Conservation (phyloP, 2,113 vertebrate species). For the Boulengeromyrus knoepffleri region DNA sequence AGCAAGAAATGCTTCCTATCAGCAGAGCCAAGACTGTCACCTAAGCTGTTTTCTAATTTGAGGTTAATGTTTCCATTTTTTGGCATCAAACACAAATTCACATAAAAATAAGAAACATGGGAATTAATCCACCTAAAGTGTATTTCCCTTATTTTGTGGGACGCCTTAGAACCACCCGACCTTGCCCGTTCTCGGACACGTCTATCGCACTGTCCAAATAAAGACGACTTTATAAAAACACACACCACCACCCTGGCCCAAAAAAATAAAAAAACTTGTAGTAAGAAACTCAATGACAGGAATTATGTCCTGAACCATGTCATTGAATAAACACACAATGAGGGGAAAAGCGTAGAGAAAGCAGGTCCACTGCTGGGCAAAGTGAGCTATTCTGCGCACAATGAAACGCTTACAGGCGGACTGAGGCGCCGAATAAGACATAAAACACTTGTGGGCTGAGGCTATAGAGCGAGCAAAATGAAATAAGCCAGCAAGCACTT, state of each 20-base stretch:
- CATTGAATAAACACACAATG: conserved; percentile 74
- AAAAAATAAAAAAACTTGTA: conserved; percentile 47
- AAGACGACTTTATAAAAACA: conserved; percentile 47
- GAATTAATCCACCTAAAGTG: not conserved
- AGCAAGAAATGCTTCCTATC: conserved; percentile 41
- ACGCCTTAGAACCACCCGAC: not conserved
- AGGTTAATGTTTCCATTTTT: not conserved
- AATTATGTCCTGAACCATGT: conserved; percentile 61
- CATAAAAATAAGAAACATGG: not conserved
- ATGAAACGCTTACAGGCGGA: conserved; percentile 74
- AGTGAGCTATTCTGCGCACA: conserved; percentile 81
- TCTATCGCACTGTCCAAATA: conserved; percentile 44
- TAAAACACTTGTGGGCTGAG: conserved; percentile 98
- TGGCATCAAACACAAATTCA: not conserved
- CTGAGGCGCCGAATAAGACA: conserved; percentile 85
- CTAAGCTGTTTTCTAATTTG: not conserved
- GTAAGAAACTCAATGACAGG: conserved; percentile 66
- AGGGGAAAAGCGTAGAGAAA: conserved; percentile 58
- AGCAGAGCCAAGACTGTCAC: not conserved
- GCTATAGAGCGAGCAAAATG: conserved; percentile 98
- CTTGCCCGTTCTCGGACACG: not conserved
- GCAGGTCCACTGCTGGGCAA: conserved; percentile 72
- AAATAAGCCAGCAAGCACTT: conserved; percentile 99
- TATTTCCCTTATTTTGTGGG: not conserved
- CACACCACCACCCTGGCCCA: not conserved